Conservation (phyloP, 2,888 invertebrate species). For the Parelbella ahira region DNA sequence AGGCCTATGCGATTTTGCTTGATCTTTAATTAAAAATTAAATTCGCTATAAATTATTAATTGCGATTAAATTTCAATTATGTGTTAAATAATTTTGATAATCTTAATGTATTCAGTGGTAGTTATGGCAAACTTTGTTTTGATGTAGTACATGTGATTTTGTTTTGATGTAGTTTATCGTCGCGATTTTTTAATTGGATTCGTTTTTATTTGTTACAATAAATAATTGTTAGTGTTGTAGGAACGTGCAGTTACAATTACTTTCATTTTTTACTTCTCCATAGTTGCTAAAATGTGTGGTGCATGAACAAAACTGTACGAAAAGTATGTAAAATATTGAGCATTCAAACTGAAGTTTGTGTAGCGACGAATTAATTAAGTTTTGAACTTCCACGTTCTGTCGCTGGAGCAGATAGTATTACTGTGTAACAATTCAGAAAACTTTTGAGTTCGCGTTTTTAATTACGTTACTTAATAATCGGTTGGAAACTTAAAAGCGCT, state of each 20-base stretch:
- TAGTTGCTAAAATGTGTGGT: background rate
- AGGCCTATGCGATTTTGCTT: slow-evolving; percentile 22
- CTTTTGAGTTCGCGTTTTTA: slow-evolving; percentile 23
- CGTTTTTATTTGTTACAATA: too few relatives aligned
- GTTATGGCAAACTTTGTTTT: slow-evolving; percentile 20
- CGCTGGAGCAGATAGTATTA: slow-evolving; percentile 14
- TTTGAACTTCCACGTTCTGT: slow-evolving; percentile 19
- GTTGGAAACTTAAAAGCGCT: slow-evolving; percentile 24
- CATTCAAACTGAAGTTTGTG: slow-evolving; percentile 13
- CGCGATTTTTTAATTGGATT: background rate
- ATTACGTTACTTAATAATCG: slow-evolving; percentile 26
- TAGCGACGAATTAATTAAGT: slow-evolving; percentile 23
- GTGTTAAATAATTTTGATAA: too few relatives aligned
- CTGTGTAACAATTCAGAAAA: slow-evolving; percentile 25
- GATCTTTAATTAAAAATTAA: too few relatives aligned
- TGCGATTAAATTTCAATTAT: too few relatives aligned
- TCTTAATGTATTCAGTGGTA: too few relatives aligned
- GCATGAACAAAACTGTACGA: slow-evolving; percentile 3
- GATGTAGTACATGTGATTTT: slow-evolving; percentile 5
- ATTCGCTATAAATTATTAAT: too few relatives aligned
- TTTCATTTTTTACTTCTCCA: too few relatives aligned
- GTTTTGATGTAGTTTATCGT: background rate
- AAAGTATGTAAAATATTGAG: slow-evolving; percentile 20
- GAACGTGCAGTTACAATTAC: too few relatives aligned
- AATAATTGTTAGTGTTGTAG: too few relatives aligned